Conservation (phyloP, 2,113 vertebrate species). For the Corythaixoides concolor region DNA sequence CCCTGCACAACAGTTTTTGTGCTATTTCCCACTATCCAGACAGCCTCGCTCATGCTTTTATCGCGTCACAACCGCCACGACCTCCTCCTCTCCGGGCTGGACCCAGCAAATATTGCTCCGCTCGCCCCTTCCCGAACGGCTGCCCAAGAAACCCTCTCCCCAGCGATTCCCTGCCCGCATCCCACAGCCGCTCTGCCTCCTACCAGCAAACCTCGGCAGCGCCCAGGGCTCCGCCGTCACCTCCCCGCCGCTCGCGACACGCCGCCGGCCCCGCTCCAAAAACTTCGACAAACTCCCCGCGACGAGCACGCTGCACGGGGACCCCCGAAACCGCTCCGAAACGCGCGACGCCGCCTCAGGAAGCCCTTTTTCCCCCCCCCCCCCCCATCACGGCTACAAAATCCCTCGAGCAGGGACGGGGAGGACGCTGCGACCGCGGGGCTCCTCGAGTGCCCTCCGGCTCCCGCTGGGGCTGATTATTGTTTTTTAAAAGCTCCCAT, state of each 20-base stretch:
- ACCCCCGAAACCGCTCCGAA: neutral
- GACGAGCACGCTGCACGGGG: neutral
- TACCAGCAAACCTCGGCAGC: neutral
- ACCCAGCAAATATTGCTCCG: neutral
- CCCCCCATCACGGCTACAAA: rapidly evolving
- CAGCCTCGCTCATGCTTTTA: neutral
- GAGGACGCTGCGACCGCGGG: rapidly evolving
- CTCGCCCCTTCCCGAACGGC: neutral
- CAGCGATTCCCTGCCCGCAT: neutral
- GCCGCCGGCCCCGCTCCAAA: neutral
- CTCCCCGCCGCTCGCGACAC: rapidly evolving
- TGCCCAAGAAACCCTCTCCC: neutral
- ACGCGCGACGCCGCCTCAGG: rapidly evolving
- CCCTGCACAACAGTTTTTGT: neutral
- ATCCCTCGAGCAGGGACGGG: rapidly evolving
- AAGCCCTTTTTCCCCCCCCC: neutral
- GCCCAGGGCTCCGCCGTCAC: neutral
- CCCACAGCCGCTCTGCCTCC: rapidly evolving
- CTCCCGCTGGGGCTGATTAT: neutral
- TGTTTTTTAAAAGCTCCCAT: neutral
- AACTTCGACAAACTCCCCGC: rapidly evolving
- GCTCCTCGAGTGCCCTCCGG: neutral
- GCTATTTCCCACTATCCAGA: neutral
- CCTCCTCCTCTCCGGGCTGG: neutral
- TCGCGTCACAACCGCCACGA: rapidly evolving